Base-by-base conservation (phyloP, 2,888 invertebrate genomes). In the Pseudoips prasinana region DNA sequence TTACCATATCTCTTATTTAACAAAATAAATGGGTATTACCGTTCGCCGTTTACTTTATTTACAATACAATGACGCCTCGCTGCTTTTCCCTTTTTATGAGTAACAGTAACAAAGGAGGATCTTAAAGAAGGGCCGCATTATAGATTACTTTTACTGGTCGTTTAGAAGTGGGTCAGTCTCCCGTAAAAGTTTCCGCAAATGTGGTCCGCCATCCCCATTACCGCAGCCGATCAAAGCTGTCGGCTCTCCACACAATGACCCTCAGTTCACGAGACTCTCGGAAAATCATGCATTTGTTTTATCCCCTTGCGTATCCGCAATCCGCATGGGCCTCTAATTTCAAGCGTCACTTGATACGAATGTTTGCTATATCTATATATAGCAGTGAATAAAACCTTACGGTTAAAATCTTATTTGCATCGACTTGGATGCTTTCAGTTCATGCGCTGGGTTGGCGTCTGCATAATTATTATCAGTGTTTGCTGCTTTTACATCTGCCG, bases 141-240 rank as follows among this genome's bases (percentile, higher is more conserved):
- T 49, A 54, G 58, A 70, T 65, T 69, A 71, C 68, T 75, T 75
- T 67, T 67, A 64, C 59, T 53, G 57, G 46, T 60, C 49, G 72
- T 75, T 81, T 61, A 79, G 81, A 83, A 76, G 82, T 77, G 70
- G 76, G 72, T 76, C 77, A 81, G 76, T 73, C 83, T 85, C 79
- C 83, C 86, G 86, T 83, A 65, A 86, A 85, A 80, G 77, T 81
- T 85, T 81, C 76, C 76, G 69, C 73, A 67, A 74, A 62, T 74
- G 70, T 76, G 82, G 77, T 74, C 75, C 68, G 65, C 51, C 58
- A 59, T 62, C 58, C 58, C 67, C 68, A 73, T 75, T 68, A 73
- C 69, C 66, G 67, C 57, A 60, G 56, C 61, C 67, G 80, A 84
- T 87, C 85, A 87, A 86, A 87, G 86, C 73, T 43, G 31, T 46